Base-by-base conservation (phyloP, 2,888 invertebrate species). In the Dermolepida albohirtum region DNA sequence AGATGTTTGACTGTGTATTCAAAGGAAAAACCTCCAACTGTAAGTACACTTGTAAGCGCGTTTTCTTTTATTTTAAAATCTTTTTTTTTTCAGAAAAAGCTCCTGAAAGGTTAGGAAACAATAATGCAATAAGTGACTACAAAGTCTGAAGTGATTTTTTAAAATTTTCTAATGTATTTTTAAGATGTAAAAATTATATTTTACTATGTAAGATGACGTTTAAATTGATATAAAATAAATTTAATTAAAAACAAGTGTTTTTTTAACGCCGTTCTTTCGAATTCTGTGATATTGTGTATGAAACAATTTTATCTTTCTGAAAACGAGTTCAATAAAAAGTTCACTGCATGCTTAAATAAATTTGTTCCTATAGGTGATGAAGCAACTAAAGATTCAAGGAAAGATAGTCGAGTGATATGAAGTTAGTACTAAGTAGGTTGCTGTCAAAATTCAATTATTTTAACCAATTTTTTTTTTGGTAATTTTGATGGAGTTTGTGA, bases 1-100 rank as follows among this genome's bases (percentile, higher is more conserved):
- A 73, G 78, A 5, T 82, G 82, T 73, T 70, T 67, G 43, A 78
- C 79, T 40, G 72, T 71, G 16, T 75, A 74, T 62, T 62, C 72
- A 22, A 80, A 79, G 74, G 78, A 78, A 8, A 79, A 73, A 55
- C 63, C 69, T 14, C 44, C 66, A 1, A 54, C 50, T 22, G 69
- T 69, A 66, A 69, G 69, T 69, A 14, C 17, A 12, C 29, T n/a
- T 4, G 11, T 29, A 22, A 8, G 16, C 49, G 8, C 11, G 12
- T 17, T 34, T 40, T 39, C 40, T 17, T 27, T 57, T 40, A 16
- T 4, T 2, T 43, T 47, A 39, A 54, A 39, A 11, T 54, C 27
- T 16, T 67, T 47, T 47, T 54, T 64, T 64, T 68, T 68, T 7
- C 64, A 68, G 68, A 68, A 41, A 14, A 68, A 55, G 44, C 40